Evolutionary conservation across 2,888 invertebrate species (phyloP).

Genomic region (Cosmopolites sordidus): DNA sequence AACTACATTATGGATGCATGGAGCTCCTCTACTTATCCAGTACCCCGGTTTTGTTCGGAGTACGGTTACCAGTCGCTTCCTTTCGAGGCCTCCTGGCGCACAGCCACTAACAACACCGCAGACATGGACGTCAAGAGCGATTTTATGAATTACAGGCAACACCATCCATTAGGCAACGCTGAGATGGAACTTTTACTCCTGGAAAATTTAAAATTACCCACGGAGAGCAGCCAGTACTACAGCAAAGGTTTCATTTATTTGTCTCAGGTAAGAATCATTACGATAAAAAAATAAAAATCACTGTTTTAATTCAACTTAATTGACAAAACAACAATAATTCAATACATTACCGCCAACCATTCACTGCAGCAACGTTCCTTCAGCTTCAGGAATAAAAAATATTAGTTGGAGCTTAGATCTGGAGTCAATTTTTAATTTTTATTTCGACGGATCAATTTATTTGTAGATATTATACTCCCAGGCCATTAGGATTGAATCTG

Average conservation of each 20-base stretch:
- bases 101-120: slow-evolving; percentile 52
- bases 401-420: too few relatives aligned
- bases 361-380: too few relatives aligned
- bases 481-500: slow-evolving; percentile 79
- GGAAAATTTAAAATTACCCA: slow-evolving; percentile 58
- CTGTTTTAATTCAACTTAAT: too few relatives aligned
- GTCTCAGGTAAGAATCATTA: slow-evolving; percentile 63
- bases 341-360: too few relatives aligned
- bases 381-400: too few relatives aligned
- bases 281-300: too few relatives aligned
- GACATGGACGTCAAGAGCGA: slow-evolving; percentile 56
- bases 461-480: slow-evolving; percentile 63
- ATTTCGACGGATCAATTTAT: too few relatives aligned
- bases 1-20: slow-evolving; percentile 79
- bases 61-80: slow-evolving; percentile 94
- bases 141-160: slow-evolving; percentile 78
- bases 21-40: slow-evolving; percentile 71
- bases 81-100: slow-evolving; percentile 61
- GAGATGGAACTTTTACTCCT: slow-evolving; percentile 60
- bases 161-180: slow-evolving; percentile 70
- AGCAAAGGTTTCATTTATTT: slow-evolving; percentile 72
- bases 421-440: too few relatives aligned
- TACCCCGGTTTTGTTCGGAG: slow-evolving; percentile 88
- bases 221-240: slow-evolving; percentile 52
- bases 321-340: too few relatives aligned